These are phyloP conservation scores for Oplegnathus fasciatus DNA, from an alignment of 2,113 vertebrate genomes.

Conservation along the genomic window DNA sequence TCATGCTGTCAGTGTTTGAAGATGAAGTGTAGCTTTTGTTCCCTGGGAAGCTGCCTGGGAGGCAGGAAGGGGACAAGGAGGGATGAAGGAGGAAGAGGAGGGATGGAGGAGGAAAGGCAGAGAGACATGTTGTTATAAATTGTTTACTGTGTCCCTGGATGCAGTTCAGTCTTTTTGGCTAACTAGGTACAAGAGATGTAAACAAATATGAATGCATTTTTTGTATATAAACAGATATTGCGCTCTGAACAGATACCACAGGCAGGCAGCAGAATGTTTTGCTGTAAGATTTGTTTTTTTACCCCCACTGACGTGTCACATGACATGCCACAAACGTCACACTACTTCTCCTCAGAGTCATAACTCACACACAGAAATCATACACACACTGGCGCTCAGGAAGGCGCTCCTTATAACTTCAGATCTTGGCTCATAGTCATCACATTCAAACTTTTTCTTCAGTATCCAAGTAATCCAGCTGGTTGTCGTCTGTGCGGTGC, in stretches of 20 bases:
- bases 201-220: not conserved
- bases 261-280: not conserved
- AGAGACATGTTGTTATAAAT: not conserved
- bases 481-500: not conserved
- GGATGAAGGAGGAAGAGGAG: not conserved
- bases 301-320: not conserved
- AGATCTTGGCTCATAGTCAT: not conserved
- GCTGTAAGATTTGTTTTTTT: not conserved
- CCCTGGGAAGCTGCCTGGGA: conserved; percentile 27
- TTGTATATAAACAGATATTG: not conserved
- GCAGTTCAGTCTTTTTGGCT: not conserved
- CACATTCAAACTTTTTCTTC: not conserved
- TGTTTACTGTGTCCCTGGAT: conserved; percentile 10
- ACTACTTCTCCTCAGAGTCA: not conserved
- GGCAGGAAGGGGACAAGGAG: conserved; percentile 9
- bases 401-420: not conserved
- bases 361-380: not conserved
- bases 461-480: not conserved
- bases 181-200: not conserved
- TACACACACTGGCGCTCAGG: not conserved
- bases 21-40: conserved; percentile 54
- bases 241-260: not conserved
- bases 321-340: not conserved
- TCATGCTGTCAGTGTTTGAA: conserved; percentile 66
- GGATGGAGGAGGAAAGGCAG: not conserved